A percentile compares a stretch with the other conserved stretches of the same genome.
Evolutionary conservation across 1,140 invertebrate genomes (phyloP).

Genomic region (Cardiocondyla obscurior): DNA sequence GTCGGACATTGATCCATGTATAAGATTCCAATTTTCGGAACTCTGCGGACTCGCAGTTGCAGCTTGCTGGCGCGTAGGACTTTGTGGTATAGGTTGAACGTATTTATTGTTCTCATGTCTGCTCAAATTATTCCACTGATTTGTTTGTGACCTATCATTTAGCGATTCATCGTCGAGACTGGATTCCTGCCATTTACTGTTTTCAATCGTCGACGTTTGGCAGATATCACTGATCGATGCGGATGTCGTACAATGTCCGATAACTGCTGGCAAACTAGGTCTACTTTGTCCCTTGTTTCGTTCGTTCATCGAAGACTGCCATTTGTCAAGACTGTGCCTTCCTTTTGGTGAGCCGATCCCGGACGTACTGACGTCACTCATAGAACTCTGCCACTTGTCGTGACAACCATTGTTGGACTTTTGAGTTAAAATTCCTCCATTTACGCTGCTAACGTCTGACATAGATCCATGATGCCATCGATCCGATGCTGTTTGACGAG

Average conservation of each 20-base stretch:
- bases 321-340: slow-evolving; percentile 72
- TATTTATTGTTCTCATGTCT: slow-evolving; percentile 70
- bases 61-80: slow-evolving; percentile 65
- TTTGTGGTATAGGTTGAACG: slow-evolving; percentile 69
- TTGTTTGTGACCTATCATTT: slow-evolving; percentile 57
- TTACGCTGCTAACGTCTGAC: slow-evolving; percentile 80
- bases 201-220: slow-evolving; percentile 60
- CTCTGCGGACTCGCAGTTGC: slow-evolving; percentile 48
- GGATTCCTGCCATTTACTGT: slow-evolving; percentile 76
- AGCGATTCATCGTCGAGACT: slow-evolving; percentile 71
- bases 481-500: slow-evolving; percentile 72
- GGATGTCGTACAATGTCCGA: slow-evolving; percentile 65
- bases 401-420: slow-evolving; percentile 68
- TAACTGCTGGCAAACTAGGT: slow-evolving; percentile 69
- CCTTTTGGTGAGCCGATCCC: slow-evolving; percentile 65
- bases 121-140: slow-evolving; percentile 68
- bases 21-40: slow-evolving; percentile 72
- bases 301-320: slow-evolving; percentile 78
- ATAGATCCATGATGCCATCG: slow-evolving; percentile 81
- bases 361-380: slow-evolving; percentile 83
- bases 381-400: slow-evolving; percentile 85
- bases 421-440: slow-evolving; percentile 67
- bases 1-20: slow-evolving; percentile 78
- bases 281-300: slow-evolving; percentile 71
- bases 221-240: slow-evolving; percentile 64